Conservation (phyloP, 2,113 vertebrate species). For the Gallinago undulata region DNA sequence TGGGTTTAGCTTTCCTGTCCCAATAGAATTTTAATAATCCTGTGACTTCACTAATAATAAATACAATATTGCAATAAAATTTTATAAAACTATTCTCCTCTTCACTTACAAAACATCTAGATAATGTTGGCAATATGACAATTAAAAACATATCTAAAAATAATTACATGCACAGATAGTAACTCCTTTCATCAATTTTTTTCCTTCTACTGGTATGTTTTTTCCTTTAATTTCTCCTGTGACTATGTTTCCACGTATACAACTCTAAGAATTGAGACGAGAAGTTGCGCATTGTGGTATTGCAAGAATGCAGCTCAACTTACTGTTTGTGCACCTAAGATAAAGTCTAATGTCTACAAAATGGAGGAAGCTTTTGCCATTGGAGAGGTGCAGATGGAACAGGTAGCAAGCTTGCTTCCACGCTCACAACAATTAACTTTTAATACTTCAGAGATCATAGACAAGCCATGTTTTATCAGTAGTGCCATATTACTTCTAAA, state of each 20-base stretch:
- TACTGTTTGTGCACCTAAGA: not conserved
- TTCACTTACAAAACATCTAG: not conserved
- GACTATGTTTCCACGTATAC: not conserved
- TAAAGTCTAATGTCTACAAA: not conserved
- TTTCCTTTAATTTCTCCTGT: not conserved
- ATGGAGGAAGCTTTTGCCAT: not conserved
- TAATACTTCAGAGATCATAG: not conserved
- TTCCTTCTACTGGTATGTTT: not conserved
- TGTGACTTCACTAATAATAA: not conserved
- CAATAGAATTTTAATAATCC: not conserved
- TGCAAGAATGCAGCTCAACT: not conserved
- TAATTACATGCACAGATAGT: not conserved
- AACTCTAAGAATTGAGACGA: not conserved
- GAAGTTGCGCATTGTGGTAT: accelerated
- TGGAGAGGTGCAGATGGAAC: not conserved
- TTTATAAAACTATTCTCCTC: not conserved
- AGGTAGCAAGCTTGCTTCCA: not conserved
- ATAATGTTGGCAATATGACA: not conserved
- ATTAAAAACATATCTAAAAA: not conserved
- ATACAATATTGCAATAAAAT: not conserved
- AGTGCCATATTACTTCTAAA: not conserved
- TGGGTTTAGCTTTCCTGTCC: not conserved
- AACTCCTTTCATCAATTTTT: not conserved
- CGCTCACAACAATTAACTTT: accelerated
- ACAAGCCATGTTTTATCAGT: not conserved